phyloP scores from a whole-genome alignment of 2,888 invertebrate genomes.

The Leucania comma region DNA sequence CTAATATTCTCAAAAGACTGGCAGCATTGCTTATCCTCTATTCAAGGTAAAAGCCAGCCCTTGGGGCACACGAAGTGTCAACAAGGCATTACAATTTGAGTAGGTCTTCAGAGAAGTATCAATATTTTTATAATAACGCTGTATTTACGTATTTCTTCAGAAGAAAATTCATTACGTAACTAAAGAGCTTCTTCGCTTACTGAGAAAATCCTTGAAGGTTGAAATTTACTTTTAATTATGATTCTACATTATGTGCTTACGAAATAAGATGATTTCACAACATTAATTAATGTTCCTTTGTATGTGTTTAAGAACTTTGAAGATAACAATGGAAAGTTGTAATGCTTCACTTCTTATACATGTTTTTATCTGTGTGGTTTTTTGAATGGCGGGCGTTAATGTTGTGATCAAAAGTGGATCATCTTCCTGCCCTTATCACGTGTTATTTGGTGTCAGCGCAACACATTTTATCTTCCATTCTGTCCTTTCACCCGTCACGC shows the following conservation, averaged over 20 bases:
- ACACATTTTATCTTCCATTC: too few relatives aligned
- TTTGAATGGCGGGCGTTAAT: neutral
- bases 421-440: too few relatives aligned
- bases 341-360: conserved; percentile 14
- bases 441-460: too few relatives aligned
- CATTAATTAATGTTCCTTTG: conserved; percentile 48
- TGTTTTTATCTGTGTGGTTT: conserved; percentile 4
- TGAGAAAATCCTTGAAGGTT: conserved; percentile 21
- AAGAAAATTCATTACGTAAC: conserved; percentile 8
- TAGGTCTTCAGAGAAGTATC: too few relatives aligned
- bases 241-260: conserved; percentile 32
- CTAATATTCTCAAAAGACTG: too few relatives aligned
- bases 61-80: too few relatives aligned
- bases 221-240: conserved; percentile 44
- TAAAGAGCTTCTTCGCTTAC: conserved; percentile 18
- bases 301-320: conserved; percentile 14
- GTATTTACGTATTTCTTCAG: neutral
- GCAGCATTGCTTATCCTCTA: too few relatives aligned
- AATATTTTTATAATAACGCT: neutral
- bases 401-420: neutral
- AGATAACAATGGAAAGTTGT: conserved; percentile 16
- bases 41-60: too few relatives aligned
- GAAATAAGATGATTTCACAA: conserved; percentile 28
- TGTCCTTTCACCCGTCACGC: too few relatives aligned
- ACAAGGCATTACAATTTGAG: too few relatives aligned